These are phyloP conservation scores for Siphamia tubifer DNA, from an alignment of 2,113 vertebrate genomes.

Conservation along the genomic window DNA sequence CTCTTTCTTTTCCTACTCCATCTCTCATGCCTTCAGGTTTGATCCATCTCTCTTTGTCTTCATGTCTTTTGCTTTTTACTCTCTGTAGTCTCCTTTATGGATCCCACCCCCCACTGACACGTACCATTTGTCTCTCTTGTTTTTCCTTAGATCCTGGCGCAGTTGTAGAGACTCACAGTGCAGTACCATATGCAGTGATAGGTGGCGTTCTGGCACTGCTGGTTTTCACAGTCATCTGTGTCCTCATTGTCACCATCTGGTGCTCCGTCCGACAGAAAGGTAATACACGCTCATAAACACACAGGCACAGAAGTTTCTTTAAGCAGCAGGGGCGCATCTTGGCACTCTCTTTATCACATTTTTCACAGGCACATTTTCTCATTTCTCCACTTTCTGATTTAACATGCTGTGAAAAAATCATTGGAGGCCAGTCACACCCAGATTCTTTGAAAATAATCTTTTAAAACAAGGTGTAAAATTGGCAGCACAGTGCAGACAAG, in stretches of 20 bases:
- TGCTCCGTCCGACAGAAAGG: conserved; percentile 94
- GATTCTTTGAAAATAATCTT: conserved; percentile 37
- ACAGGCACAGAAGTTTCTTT: not conserved
- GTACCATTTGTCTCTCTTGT: conserved; percentile 5
- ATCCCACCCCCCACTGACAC: not conserved
- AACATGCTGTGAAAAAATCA: conserved; percentile 12
- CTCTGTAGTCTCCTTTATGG: not conserved
- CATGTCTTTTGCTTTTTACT: conserved; percentile 14
- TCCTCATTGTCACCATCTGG: conserved; percentile 92
- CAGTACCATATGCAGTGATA: conserved; percentile 90
- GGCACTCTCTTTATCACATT: conserved; percentile 20
- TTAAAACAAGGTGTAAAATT: conserved; percentile 55
- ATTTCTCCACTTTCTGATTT: not conserved
- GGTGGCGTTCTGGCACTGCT: conserved; percentile 89
- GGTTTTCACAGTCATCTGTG: conserved; percentile 91
- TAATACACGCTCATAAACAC: conserved; percentile 51
- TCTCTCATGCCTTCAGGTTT: conserved; percentile 11
- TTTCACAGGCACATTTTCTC: conserved; percentile 11
- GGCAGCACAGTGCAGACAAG: conserved; percentile 11
- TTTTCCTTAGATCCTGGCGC: conserved; percentile 85
- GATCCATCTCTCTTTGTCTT: conserved; percentile 25
- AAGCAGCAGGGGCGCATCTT: not conserved
- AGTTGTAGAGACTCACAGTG: conserved; percentile 89
- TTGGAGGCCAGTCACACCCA: not conserved
- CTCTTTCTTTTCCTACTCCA: not conserved